Conservation (phyloP, 2,797 vertebrate species). For the Bufotes viridis region DNA sequence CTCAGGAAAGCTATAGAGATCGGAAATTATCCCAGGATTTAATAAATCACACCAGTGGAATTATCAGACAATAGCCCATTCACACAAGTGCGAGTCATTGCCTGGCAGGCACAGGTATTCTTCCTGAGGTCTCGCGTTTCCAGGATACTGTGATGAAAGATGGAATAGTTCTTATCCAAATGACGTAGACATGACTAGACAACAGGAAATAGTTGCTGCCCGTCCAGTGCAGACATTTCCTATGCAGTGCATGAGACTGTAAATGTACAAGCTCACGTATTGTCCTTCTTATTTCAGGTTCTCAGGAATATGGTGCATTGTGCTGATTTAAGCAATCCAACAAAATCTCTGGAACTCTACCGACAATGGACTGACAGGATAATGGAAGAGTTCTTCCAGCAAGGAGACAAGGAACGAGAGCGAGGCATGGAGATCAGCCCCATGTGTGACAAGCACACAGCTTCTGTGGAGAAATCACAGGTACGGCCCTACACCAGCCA, state of each 20-base stretch:
- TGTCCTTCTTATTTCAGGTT: constrained; percentile 77
- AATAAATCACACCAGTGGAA: constrained; percentile 16
- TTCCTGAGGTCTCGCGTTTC: not conserved
- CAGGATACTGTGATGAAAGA: not conserved
- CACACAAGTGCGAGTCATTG: not conserved
- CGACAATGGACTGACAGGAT: constrained; percentile 97
- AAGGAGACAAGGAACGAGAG: constrained; percentile 94
- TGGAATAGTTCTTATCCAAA: not conserved
- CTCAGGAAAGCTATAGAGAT: constrained; percentile 5
- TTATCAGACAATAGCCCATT: constrained; percentile 41
- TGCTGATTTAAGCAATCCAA: constrained; percentile 96
- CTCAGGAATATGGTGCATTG: constrained; percentile 98
- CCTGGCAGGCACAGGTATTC: not conserved
- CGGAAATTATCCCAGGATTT: constrained; percentile 36
- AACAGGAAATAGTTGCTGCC: not conserved
- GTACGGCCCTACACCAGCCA: constrained; percentile 70
- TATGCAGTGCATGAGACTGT: not conserved
- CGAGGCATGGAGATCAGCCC: constrained; percentile 98
- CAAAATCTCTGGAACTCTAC: constrained; percentile 95
- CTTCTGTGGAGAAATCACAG: constrained; percentile 97
- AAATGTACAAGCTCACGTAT: not conserved
- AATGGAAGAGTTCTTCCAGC: constrained; percentile 99
- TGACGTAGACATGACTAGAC: not conserved
- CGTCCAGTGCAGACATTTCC: not conserved
- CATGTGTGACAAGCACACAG: constrained; percentile 98